A percentile compares a stretch with the other conserved stretches of the same genome.
Evolutionary conservation across 1,140 invertebrate genomes (phyloP).

Genomic region (Papilio machaon): DNA sequence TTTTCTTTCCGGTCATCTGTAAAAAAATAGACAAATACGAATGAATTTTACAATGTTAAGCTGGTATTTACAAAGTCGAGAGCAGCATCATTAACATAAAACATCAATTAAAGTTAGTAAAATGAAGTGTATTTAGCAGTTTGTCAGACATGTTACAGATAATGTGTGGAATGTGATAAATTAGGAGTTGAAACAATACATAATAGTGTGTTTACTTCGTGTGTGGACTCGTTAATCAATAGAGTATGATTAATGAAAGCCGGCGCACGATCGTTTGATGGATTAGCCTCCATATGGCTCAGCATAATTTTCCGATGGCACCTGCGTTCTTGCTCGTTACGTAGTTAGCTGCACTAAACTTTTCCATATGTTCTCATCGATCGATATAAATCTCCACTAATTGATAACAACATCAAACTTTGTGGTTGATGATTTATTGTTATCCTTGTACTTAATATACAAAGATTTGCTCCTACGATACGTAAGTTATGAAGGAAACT

Average conservation of each 20-base stretch:
- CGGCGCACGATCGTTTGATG: slow-evolving; percentile 72
- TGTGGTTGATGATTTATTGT: too few relatives aligned
- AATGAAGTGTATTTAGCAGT: slow-evolving; percentile 9
- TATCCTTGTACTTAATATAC: too few relatives aligned
- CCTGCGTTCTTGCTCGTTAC: slow-evolving; percentile 63
- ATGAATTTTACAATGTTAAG: background rate
- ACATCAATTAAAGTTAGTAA: background rate
- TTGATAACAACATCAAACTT: background rate
- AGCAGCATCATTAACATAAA: background rate
- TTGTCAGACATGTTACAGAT: slow-evolving; percentile 19
- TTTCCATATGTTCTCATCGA: background rate
- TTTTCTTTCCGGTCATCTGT: too few relatives aligned
- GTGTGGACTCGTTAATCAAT: slow-evolving; percentile 78
- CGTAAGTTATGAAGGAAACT: too few relatives aligned
- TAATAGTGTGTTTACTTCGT: slow-evolving; percentile 65
- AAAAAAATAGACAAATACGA: too few relatives aligned
- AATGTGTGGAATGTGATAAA: slow-evolving; percentile 32
- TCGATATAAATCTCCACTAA: background rate
- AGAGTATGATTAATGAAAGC: slow-evolving; percentile 78
- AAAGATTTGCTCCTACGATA: too few relatives aligned
- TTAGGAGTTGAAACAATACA: slow-evolving; percentile 39
- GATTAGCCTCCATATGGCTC: slow-evolving; percentile 77
- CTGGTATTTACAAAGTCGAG: background rate
- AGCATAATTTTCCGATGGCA: slow-evolving; percentile 76
- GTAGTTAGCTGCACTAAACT: slow-evolving; percentile 39